These are phyloP conservation scores for Sarcophilus harrisii DNA, from an alignment of 2,797 vertebrate genomes.

Conservation along the genomic window DNA sequence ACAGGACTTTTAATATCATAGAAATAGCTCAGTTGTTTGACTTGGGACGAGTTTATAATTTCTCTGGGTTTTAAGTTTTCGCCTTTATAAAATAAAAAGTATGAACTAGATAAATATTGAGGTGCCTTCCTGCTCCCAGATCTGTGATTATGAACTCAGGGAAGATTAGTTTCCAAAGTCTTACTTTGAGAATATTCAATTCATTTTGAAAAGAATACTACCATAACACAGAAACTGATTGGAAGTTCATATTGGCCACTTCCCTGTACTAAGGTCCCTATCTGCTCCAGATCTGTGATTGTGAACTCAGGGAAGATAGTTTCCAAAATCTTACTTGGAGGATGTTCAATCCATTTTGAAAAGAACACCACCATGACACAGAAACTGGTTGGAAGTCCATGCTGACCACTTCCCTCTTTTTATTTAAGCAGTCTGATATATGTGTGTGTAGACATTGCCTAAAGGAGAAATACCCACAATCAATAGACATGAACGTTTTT, in stretches of 20 bases:
- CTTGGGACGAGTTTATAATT: neutral
- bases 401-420: neutral
- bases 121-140: neutral
- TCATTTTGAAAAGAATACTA: neutral
- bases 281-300: neutral
- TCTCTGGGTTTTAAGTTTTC: neutral
- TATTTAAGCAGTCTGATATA: neutral
- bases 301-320: neutral
- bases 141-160: neutral
- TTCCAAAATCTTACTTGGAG: conserved; percentile 11
- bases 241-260: neutral
- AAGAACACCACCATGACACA: neutral
- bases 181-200: neutral
- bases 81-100: neutral
- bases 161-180: conserved; percentile 1
- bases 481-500: neutral
- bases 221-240: neutral
- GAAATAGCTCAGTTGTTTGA: neutral
- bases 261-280: neutral
- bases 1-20: neutral
- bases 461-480: neutral
- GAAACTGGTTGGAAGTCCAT: neutral
- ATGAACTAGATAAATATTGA: neutral
- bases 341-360: neutral
- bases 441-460: neutral